Conservation (phyloP, 1,140 invertebrate genomes). For the Cydia strobilella region DNA sequence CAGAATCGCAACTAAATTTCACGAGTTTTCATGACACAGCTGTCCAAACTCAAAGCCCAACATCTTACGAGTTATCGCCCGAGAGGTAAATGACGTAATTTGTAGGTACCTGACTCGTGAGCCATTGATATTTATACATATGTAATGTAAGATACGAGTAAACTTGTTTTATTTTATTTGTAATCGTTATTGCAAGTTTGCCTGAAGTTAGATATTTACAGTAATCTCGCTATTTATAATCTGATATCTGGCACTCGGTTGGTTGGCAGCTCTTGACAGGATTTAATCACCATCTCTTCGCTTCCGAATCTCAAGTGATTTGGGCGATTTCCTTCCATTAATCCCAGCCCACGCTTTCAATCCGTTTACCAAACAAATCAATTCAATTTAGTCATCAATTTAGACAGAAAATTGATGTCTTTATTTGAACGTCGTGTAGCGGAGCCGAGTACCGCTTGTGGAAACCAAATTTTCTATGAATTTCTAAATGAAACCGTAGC, state of each 20-base stretch:
- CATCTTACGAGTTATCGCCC: too few relatives aligned
- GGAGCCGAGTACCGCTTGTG: background rate
- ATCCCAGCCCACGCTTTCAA: slow-evolving; percentile 40
- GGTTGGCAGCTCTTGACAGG: slow-evolving; percentile 36
- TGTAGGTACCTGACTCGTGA: too few relatives aligned
- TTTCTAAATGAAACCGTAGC: background rate
- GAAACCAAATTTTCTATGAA: slow-evolving; percentile 21
- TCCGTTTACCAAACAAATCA: slow-evolving; percentile 45
- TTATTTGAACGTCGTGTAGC: slow-evolving; percentile 19
- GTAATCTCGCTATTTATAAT: background rate
- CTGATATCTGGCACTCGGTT: slow-evolving; percentile 8
- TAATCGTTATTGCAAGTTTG: background rate
- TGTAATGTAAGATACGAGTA: background rate
- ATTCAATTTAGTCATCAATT: slow-evolving; percentile 49
- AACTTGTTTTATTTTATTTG: background rate
- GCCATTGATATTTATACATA: background rate
- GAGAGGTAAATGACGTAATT: too few relatives aligned
- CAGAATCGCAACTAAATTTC: too few relatives aligned
- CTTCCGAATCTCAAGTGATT: slow-evolving; percentile 42
- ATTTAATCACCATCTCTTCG: slow-evolving; percentile 38
- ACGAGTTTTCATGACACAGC: too few relatives aligned
- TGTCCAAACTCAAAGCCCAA: too few relatives aligned
- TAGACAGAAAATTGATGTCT: slow-evolving; percentile 34
- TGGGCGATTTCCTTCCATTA: slow-evolving; percentile 41
- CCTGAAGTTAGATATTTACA: slow-evolving; percentile 4